Evolutionary conservation across 1,140 invertebrate species (phyloP).

Genomic region (Heliothis virescens): DNA sequence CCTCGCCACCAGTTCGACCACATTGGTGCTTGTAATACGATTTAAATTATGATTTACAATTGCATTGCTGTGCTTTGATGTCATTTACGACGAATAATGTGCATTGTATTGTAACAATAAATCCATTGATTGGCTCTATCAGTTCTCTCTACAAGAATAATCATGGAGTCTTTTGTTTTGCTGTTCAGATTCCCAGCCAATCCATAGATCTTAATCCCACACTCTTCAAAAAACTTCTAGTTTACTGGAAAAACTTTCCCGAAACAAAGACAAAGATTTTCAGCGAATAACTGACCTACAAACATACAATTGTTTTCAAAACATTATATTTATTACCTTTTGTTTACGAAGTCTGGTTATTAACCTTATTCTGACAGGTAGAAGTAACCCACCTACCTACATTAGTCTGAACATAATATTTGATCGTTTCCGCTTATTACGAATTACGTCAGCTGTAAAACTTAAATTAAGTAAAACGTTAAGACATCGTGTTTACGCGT

Average conservation of each 20-base stretch:
- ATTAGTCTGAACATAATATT: constrained; percentile 26
- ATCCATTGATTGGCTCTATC: constrained; percentile 17
- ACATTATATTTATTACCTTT: background rate
- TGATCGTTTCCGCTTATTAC: constrained; percentile 38
- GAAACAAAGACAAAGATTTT: no score
- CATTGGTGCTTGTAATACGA: constrained; percentile 45
- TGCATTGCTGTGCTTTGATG: constrained; percentile 29
- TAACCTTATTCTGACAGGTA: constrained; percentile 41
- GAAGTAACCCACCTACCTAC: constrained; percentile 1
- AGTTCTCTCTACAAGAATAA: constrained; percentile 4
- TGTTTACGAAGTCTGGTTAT: constrained; percentile 31
- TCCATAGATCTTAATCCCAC: background rate
- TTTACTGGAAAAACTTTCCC: background rate
- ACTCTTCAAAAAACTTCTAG: background rate
- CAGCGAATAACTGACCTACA: background rate
- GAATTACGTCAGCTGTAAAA: constrained; percentile 37
- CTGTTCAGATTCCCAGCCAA: constrained; percentile 12
- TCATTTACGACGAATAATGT: constrained; percentile 34
- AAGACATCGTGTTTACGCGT: background rate
- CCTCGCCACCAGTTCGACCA: constrained; percentile 51
- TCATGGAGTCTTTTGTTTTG: background rate
- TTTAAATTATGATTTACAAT: constrained; percentile 50
- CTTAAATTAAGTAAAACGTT: constrained; percentile 29
- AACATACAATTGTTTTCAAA: background rate
- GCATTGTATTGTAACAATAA: constrained; percentile 42